Evolutionary conservation across 2,888 invertebrate species (phyloP).

Genomic region (Blera fallax): DNA sequence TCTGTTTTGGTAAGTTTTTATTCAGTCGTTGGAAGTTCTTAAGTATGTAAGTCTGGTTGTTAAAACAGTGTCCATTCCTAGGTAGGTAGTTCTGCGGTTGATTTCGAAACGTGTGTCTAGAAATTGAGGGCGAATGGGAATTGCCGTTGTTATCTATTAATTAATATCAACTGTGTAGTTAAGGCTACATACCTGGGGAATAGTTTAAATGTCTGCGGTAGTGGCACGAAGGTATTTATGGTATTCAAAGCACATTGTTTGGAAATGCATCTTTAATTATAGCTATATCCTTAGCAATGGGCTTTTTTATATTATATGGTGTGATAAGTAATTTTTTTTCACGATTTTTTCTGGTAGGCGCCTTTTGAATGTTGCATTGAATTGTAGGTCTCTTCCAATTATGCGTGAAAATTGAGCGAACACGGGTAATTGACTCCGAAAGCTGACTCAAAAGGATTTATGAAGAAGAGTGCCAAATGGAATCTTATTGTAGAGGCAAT

Average conservation of each 20-base stretch:
- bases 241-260: neutral
- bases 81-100: neutral
- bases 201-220: neutral
- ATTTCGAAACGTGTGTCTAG: neutral
- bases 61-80: neutral
- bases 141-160: constrained; percentile 27
- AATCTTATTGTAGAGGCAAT: too few species aligned
- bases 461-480: too few species aligned
- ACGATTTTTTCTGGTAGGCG: too few species aligned
- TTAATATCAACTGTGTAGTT: constrained; percentile 28
- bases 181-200: neutral
- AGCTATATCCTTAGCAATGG: neutral
- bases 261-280: neutral
- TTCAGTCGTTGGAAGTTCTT: neutral
- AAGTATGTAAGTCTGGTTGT: neutral
- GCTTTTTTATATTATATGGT: neutral
- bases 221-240: neutral
- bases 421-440: too few species aligned
- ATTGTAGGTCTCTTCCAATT: too few species aligned
- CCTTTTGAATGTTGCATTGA: too few species aligned
- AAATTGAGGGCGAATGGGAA: neutral
- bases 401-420: too few species aligned
- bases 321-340: too few species aligned
- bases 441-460: too few species aligned
- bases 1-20: constrained; percentile 11